These are phyloP conservation scores for Hemichromis elongatus DNA, from an alignment of 2,113 vertebrate species.

Conservation along the genomic window DNA sequence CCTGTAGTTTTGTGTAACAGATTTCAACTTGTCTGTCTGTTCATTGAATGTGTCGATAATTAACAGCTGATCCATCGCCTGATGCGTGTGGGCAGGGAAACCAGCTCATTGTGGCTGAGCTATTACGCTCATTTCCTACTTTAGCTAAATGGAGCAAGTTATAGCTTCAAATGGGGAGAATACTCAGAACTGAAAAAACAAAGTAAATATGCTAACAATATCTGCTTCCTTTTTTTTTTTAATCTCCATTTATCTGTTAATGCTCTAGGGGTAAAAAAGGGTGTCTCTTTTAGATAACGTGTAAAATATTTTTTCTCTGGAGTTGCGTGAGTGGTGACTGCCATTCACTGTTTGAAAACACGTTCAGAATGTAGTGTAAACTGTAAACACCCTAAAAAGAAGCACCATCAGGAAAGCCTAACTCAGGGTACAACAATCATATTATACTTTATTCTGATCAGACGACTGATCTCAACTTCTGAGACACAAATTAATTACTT, in stretches of 20 bases:
- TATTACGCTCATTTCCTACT: not conserved
- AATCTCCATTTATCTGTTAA: not conserved
- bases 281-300: not conserved
- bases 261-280: not conserved
- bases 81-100: not conserved
- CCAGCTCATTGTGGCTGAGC: not conserved
- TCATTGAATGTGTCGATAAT: not conserved
- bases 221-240: not conserved
- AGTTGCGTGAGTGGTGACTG: fast-evolving
- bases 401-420: not conserved
- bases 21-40: not conserved
- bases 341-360: not conserved
- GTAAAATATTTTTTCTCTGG: not conserved
- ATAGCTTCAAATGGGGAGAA: not conserved
- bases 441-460: not conserved
- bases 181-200: not conserved
- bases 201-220: not conserved
- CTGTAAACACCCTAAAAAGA: not conserved
- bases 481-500: not conserved
- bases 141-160: not conserved
- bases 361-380: not conserved
- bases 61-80: not conserved
- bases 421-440: not conserved
- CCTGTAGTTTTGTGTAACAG: not conserved
- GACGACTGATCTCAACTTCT: not conserved